Conservation (phyloP, 1,140 invertebrate genomes). For the Cydia strobilella region DNA sequence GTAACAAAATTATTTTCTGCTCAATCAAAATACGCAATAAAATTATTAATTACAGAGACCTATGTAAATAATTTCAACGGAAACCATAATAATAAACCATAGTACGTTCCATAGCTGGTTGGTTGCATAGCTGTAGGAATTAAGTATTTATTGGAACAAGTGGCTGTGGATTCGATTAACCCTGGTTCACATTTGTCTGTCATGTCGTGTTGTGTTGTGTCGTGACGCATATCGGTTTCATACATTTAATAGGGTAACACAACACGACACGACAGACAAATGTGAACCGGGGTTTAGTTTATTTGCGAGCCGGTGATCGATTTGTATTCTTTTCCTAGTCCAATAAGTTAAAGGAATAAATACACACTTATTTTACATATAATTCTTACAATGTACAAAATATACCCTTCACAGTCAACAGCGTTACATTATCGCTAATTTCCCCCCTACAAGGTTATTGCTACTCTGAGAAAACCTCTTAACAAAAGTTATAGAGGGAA, state of each 20-base stretch:
- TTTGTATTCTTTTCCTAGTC: slow-evolving; percentile 17
- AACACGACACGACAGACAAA: no score
- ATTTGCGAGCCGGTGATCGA: neutral
- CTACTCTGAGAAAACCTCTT: neutral
- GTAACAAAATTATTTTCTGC: neutral
- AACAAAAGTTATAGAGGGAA: no score
- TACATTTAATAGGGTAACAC: no score
- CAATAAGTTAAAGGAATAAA: slow-evolving; percentile 27
- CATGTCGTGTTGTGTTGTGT: no score
- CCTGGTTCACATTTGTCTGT: no score
- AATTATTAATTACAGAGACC: neutral
- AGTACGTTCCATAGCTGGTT: neutral
- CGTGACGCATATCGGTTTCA: no score
- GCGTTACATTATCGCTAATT: slow-evolving; percentile 7
- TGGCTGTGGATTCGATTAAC: neutral
- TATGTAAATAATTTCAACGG: neutral
- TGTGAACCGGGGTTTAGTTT: no score
- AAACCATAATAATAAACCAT: neutral
- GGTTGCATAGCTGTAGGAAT: neutral
- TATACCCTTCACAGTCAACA: slow-evolving; percentile 32
- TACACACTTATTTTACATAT: slow-evolving; percentile 28
- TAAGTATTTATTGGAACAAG: neutral
- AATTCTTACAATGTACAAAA: slow-evolving; percentile 29
- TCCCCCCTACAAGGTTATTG: neutral
- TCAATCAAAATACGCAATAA: neutral